Conservation (phyloP, 2,113 vertebrate species). For the Oncorhynchus clarkii region DNA sequence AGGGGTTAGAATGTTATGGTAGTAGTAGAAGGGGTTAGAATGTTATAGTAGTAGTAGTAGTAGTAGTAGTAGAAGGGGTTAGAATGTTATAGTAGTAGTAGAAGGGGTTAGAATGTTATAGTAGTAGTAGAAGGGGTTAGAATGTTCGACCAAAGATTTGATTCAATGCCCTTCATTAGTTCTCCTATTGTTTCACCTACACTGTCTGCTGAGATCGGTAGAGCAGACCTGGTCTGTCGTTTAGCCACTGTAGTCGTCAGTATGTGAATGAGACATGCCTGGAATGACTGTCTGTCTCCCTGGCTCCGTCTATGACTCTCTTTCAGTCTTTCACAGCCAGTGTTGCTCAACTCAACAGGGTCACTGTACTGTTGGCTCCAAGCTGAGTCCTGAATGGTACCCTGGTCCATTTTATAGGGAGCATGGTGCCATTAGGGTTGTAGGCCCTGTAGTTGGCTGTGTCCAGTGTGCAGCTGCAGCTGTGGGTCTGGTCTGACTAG, state of each 20-base stretch:
- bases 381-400: neutral
- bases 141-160: too few species aligned
- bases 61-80: too few species aligned
- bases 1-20: too few species aligned
- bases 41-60: too few species aligned
- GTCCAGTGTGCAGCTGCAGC: constrained; percentile 50
- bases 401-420: neutral
- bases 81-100: too few species aligned
- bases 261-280: constrained; percentile 32
- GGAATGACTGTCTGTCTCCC: constrained; percentile 26
- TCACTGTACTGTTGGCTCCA: constrained; percentile 49
- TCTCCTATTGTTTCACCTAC: neutral
- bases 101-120: too few species aligned
- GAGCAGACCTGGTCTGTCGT: constrained; percentile 10
- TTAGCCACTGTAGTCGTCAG: constrained; percentile 23
- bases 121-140: too few species aligned
- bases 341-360: constrained; percentile 20
- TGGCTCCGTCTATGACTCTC: neutral
- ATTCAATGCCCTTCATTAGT: neutral
- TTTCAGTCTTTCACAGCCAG: too few species aligned
- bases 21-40: too few species aligned
- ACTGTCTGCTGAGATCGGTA: too few species aligned
- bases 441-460: neutral
- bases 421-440: too few species aligned
- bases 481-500: constrained; percentile 23